Conservation (phyloP, 2,797 vertebrate species). For the Pelodytes ibericus region DNA sequence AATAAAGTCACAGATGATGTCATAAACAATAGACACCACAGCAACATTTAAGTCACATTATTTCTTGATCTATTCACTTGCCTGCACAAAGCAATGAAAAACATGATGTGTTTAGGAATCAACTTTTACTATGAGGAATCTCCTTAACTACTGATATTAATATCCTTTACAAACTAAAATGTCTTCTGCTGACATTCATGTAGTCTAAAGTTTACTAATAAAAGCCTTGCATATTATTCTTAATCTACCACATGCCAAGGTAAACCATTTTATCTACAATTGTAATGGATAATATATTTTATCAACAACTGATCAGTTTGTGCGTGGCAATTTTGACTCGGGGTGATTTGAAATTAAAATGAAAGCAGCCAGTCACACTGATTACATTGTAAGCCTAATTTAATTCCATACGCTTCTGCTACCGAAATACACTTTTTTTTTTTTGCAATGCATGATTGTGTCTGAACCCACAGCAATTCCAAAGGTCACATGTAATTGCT, state of each 20-base stretch:
- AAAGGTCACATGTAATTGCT: constrained; percentile 73
- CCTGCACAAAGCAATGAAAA: too few species aligned
- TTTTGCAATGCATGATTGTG: constrained; percentile 71
- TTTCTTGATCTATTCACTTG: too few species aligned
- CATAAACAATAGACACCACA: too few species aligned
- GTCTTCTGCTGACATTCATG: too few species aligned
- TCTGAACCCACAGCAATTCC: constrained; percentile 69
- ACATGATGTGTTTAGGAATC: too few species aligned
- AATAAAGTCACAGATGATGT: too few species aligned
- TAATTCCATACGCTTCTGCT: constrained; percentile 75
- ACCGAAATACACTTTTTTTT: constrained; percentile 66
- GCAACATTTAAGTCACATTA: too few species aligned
- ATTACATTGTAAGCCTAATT: constrained; percentile 81
- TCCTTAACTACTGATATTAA: too few species aligned
- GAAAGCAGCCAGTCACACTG: constrained; percentile 77
- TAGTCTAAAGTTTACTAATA: too few species aligned
- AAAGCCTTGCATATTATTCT: background rate
- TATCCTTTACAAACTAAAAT: too few species aligned
- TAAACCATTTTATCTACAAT: background rate
- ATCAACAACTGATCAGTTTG: constrained; percentile 75
- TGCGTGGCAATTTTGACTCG: constrained; percentile 71
- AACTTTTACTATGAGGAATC: too few species aligned
- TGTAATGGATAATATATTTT: constrained; percentile 33
- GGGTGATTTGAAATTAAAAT: constrained; percentile 79
- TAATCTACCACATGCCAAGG: too few species aligned